Conservation (phyloP, 1,140 invertebrate genomes). For the Drosophila seguyi region DNA sequence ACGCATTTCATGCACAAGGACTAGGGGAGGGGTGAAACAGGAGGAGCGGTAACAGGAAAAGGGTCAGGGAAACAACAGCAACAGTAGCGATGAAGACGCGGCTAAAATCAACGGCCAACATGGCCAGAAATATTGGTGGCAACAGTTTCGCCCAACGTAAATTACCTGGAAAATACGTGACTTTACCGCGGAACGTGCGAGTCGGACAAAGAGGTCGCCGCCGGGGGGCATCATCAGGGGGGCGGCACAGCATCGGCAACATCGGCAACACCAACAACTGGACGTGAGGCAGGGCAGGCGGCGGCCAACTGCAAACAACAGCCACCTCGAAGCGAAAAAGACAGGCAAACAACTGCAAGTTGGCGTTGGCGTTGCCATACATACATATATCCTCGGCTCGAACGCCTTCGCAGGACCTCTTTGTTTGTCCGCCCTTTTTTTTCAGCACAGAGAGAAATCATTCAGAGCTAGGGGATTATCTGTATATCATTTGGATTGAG, state of each 20-base stretch:
- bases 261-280: conserved; percentile 18
- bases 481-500: not conserved
- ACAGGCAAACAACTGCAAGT: conserved; percentile 64
- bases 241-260: conserved; percentile 6
- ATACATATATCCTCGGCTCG: conserved; percentile 21
- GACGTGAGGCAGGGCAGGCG: conserved; percentile 53
- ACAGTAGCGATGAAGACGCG: conserved; percentile 45
- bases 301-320: conserved; percentile 48
- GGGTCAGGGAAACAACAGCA: conserved; percentile 12
- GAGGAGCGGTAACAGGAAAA: not conserved
- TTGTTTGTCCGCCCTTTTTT: conserved; percentile 20
- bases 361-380: conserved; percentile 18
- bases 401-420: conserved; percentile 26
- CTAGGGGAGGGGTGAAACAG: not conserved
- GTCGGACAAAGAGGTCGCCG: conserved; percentile 31
- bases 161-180: conserved; percentile 84
- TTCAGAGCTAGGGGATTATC: not conserved
- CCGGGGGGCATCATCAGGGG: conserved; percentile 9
- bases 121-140: conserved; percentile 80
- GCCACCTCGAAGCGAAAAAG: conserved; percentile 29
- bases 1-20: conserved; percentile 73
- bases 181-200: conserved; percentile 73
- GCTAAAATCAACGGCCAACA: conserved; percentile 70
- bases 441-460: not conserved
- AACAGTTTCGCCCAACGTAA: conserved; percentile 82